Evolutionary conservation across 2,797 vertebrate species (phyloP), one percentile per base, ranked within the genome.

Genomic region (Acanthopagrus latus): DNA sequence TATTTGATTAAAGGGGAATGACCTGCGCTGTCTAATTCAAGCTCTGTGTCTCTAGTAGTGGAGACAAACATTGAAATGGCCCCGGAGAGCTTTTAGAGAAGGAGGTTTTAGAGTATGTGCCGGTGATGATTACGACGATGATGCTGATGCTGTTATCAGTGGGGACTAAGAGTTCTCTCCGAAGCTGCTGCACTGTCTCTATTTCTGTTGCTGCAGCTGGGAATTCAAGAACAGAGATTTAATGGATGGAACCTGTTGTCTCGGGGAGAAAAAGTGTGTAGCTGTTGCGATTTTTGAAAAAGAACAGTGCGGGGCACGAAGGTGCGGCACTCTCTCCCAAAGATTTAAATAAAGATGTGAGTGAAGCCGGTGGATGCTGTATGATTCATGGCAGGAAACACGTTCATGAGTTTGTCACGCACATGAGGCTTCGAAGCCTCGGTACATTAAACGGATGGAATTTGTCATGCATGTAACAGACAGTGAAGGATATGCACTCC

Each of bases 1-100:
- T 83, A 83, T 88, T 84, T 84, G 70, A 86, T 87, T 85, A 81
- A 80, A 87, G 46, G 54, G 74, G 77, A 71, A 80, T 69, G 51
- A 87, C 79, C 75, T 75, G 70, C 29, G 46, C 66, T 65, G 79
- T 80, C 82, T 85, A 81, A 87, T 85, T 86, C 69, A 43, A 75
- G 76, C 73, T 63, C 69, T 58, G 69, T 33, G 48, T 79, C 74
- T 84, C 71, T 70, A n/a, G 69, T 60, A 25, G 67, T 16, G 11
- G 66, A 76, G 71, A 78, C 38, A 41, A 68, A 82, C 52, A 50
- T 18, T 48, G n/a, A 85, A 74, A 78, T 62, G 64, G 62, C 44
- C 44, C 80, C 9, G 33, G 23, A 60, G 56, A 78, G 73, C 64
- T 77, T 85, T 84, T 62, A 72, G 80, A 57, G 71, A 72, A 68